Base-by-base conservation (phyloP, 2,888 invertebrate genomes). In the Heliothis peltigera region DNA sequence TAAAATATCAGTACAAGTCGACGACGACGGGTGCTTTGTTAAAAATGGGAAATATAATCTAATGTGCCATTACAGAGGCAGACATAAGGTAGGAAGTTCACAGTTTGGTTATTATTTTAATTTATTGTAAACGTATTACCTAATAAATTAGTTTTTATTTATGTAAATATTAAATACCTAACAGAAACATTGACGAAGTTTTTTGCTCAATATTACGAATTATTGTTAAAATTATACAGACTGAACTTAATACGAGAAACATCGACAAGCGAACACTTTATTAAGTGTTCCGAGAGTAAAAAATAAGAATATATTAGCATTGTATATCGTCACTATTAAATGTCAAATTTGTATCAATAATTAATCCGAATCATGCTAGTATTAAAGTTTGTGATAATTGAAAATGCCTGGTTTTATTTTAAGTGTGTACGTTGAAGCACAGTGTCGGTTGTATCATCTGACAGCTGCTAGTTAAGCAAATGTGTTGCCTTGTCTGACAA, bases 41-140 rank as follows among this genome's bases (percentile, higher is more conserved):
- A 39, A 39, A 72, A 68, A 78, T 75, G 79, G 66, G 73, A 80
- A 70, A 79, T 77, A 74, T 80, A 81, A 80, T 87, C 85, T 82
- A 70, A 91, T 90, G 93, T 94, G 93, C 93, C 93, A 93, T 93
- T 85, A 79, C 75, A 89, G 84, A 87, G 93, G 92, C 93, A 90
- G 87, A 87, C 82, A 80, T 65, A 57, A 54, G 65, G 61, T 63
- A 70, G 61, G 51, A 64, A 52, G 60, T 54, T 69, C 79, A 79
- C 77, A 81, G 79, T 75, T 82, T 64, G 75, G 73, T 76, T 79
- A 53, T 58, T 53, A 59, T 69, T 70, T 60, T 79, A 77, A 73
- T 81, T 76, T 71, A 71, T 79, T 72, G 64, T 65, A 56, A n/a
- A 49, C 19, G 18, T 61, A 49, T 44, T 25, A n/a, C n/a, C n/a